Percentiles rank a stretch among this genome's conserved stretches.
Conservation (phyloP, 2,113 vertebrate genomes). For the Redunca redunca region DNA sequence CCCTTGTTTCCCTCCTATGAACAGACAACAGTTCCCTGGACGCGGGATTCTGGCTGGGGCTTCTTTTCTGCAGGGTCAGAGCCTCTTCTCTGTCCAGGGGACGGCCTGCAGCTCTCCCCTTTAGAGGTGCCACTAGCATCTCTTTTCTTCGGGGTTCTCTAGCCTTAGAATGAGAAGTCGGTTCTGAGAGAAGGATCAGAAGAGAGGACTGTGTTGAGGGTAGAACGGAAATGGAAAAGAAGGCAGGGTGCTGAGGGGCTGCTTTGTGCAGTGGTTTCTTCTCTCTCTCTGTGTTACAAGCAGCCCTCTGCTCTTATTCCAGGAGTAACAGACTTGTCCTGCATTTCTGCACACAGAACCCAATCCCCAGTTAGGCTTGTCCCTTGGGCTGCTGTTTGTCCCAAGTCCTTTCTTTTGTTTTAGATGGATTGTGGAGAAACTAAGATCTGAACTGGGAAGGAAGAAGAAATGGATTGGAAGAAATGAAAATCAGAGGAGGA, state of each 20-base stretch:
- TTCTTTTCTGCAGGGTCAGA: background rate
- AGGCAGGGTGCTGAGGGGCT: background rate
- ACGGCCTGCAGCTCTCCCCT: background rate
- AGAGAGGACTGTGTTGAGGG: background rate
- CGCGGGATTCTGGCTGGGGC: background rate
- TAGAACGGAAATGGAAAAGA: background rate
- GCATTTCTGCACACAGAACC: background rate
- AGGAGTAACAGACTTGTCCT: background rate
- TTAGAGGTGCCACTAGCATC: too few species aligned
- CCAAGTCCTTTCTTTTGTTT: background rate
- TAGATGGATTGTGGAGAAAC: background rate
- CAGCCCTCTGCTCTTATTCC: background rate
- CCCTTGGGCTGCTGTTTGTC: background rate
- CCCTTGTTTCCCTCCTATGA: background rate
- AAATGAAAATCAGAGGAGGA: background rate
- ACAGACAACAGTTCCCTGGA: background rate
- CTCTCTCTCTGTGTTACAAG: background rate
- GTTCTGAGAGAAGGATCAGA: background rate
- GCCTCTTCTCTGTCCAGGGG: background rate
- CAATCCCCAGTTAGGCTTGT: too few species aligned
- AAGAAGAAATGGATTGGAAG: background rate
- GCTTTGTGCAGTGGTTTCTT: background rate
- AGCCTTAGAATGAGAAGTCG: background rate
- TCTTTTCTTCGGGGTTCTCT: background rate
- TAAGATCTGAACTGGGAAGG: background rate